Conservation (phyloP, 2,113 vertebrate genomes). For the Triplophysa siluroides region DNA sequence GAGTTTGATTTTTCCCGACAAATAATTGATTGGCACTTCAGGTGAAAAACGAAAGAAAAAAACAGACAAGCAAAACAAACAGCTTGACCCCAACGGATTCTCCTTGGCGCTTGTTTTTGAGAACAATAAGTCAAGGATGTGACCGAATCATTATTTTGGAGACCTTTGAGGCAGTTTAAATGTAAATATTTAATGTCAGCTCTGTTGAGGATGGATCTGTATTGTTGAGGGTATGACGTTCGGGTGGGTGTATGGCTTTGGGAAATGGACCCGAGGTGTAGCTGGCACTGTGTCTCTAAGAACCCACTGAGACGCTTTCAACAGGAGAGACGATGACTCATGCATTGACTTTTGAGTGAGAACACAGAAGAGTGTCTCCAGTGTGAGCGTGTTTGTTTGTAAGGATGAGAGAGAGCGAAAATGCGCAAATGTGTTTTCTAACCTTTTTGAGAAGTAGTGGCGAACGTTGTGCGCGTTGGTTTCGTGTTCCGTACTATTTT, state of each 20-base stretch:
- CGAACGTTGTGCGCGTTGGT: not conserved
- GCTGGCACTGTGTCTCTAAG: constrained; percentile 46
- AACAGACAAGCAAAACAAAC: too few species aligned
- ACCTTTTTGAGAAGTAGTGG: constrained; percentile 37
- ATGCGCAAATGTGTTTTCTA: constrained; percentile 48
- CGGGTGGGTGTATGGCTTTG: constrained; percentile 31
- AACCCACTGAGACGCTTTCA: constrained; percentile 51
- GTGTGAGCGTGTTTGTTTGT: constrained; percentile 42
- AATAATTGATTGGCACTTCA: constrained; percentile 4
- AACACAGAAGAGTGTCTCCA: constrained; percentile 51
- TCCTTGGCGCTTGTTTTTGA: not conserved
- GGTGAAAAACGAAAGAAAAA: not conserved
- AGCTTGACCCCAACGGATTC: constrained; percentile 5
- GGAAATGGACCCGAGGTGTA: constrained; percentile 44
- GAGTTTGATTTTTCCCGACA: not conserved
- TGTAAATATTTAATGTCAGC: constrained; percentile 40
- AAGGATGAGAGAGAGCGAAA: constrained; percentile 41
- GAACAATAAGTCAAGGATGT: not conserved
- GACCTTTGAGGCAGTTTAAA: constrained; percentile 6
- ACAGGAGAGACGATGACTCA: constrained; percentile 59
- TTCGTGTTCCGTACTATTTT: not conserved
- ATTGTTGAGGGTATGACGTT: constrained; percentile 46
- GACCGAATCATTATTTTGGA: not conserved
- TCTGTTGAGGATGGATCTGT: constrained; percentile 38
- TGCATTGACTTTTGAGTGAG: constrained; percentile 58